phyloP scores from a whole-genome alignment of 64 coral and sea anemone genomes.

The Stichodactyla helianthus region DNA sequence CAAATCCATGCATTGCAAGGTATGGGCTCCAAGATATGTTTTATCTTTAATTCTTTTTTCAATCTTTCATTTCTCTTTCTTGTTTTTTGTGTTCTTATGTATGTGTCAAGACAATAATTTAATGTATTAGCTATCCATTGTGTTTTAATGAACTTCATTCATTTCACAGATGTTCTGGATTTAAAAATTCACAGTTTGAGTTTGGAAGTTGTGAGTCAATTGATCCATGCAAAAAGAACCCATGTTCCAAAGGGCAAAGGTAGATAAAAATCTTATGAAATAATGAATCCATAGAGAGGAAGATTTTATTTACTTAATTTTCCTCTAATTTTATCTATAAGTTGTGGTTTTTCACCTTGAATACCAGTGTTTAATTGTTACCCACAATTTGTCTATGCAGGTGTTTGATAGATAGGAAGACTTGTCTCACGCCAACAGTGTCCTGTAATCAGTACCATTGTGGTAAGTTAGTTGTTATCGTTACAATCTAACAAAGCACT shows the following conservation, averaged over 20 bases:
- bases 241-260: constrained; percentile 68
- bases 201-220: constrained; percentile 57
- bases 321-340: not conserved
- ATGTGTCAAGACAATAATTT: not conserved
- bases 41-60: not conserved
- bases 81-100: not conserved
- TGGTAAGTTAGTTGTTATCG: constrained; percentile 38
- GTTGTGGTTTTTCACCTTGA: not conserved
- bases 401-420: constrained; percentile 81
- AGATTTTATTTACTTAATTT: not conserved
- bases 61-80: not conserved
- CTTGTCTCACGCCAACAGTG: constrained; percentile 58
- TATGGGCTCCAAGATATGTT: not conserved
- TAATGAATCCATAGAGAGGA: too few species aligned
- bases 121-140: not conserved
- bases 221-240: constrained; percentile 68
- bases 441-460: constrained; percentile 73
- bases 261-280: not conserved
- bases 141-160: not conserved
- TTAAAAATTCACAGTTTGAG: constrained; percentile 21
- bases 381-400: constrained; percentile 16
- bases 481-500: not conserved
- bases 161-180: constrained; percentile 61
- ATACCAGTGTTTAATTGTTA: not conserved
- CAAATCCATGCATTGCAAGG: constrained; percentile 52